phyloP scores from a whole-genome alignment of 2,113 vertebrate genomes.

The Thamnophis sirtalis region DNA sequence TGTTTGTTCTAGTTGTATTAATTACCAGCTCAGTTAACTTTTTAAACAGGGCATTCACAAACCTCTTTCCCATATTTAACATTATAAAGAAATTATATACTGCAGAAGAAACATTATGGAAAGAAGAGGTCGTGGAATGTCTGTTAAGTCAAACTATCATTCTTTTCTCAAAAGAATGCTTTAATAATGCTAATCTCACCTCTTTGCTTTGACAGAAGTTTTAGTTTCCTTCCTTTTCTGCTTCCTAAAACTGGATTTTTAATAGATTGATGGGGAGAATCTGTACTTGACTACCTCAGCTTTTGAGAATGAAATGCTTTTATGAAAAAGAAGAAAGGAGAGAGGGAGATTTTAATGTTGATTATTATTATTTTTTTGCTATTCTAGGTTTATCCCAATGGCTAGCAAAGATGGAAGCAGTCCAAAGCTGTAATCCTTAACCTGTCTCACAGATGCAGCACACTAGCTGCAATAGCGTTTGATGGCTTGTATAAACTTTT shows the following conservation, averaged over 20 bases:
- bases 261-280: constrained; percentile 50
- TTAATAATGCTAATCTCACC: constrained; percentile 59
- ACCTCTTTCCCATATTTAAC: constrained; percentile 62
- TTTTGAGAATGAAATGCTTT: constrained; percentile 59
- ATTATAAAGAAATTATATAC: constrained; percentile 46
- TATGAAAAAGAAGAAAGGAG: neutral
- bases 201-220: constrained; percentile 64
- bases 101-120: constrained; percentile 57
- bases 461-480: neutral
- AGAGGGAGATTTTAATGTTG: neutral
- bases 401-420: neutral
- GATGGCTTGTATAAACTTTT: neutral
- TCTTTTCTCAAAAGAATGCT: constrained; percentile 50
- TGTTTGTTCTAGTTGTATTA: constrained; percentile 9
- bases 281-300: constrained; percentile 65
- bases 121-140: constrained; percentile 57
- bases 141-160: constrained; percentile 41
- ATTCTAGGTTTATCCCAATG: constrained; percentile 18
- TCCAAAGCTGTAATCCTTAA: neutral
- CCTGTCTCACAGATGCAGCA: neutral
- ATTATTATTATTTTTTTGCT: constrained; percentile 12
- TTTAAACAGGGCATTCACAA: constrained; percentile 51
- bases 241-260: constrained; percentile 54
- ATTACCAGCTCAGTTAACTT: constrained; percentile 35
- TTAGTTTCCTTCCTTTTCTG: constrained; percentile 64